Percentiles rank a stretch among this genome's conserved stretches.
Conservation (phyloP, 2,888 invertebrate species). For the Drosophila recens region DNA sequence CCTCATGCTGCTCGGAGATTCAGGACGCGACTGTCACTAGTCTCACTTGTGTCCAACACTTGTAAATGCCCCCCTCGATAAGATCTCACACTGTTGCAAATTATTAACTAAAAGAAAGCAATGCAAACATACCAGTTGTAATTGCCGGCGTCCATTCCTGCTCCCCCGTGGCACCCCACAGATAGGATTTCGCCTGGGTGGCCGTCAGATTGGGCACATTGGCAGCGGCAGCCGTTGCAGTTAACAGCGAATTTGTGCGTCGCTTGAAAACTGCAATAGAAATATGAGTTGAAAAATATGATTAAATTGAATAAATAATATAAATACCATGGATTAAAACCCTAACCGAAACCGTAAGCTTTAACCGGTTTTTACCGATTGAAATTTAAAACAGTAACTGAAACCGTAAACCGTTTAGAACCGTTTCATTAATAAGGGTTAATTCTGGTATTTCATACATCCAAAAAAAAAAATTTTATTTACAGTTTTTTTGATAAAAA, state of each 20-base stretch:
- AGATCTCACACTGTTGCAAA: slow-evolving; percentile 31
- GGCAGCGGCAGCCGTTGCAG: slow-evolving; percentile 52
- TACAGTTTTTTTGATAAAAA: too few relatives aligned
- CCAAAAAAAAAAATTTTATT: too few relatives aligned
- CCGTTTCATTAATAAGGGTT: too few relatives aligned
- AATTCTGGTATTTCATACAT: too few relatives aligned
- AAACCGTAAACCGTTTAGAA: too few relatives aligned
- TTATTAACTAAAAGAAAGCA: slow-evolving; percentile 28
- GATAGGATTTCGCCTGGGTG: slow-evolving; percentile 86
- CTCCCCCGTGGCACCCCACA: slow-evolving; percentile 98
- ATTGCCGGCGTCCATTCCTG: slow-evolving; percentile 98
- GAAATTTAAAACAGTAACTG: too few relatives aligned
- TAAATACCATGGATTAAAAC: too few relatives aligned
- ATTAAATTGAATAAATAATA: too few relatives aligned
- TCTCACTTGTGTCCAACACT: not conserved
- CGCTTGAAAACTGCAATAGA: slow-evolving; percentile 70
- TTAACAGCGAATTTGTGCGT: slow-evolving; percentile 78
- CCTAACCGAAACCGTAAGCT: too few relatives aligned
- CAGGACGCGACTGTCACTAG: slow-evolving; percentile 23
- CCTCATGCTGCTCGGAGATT: slow-evolving; percentile 25
- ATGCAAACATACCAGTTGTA: slow-evolving; percentile 90
- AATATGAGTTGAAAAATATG: too few relatives aligned
- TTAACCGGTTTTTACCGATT: too few relatives aligned
- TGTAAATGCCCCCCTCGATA: slow-evolving; percentile 30
- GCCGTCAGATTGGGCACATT: slow-evolving; percentile 68